Evolutionary conservation across 2,888 invertebrate species (phyloP), one percentile per base, ranked within the genome.

Genomic region (Ceraclea dissimilis): DNA sequence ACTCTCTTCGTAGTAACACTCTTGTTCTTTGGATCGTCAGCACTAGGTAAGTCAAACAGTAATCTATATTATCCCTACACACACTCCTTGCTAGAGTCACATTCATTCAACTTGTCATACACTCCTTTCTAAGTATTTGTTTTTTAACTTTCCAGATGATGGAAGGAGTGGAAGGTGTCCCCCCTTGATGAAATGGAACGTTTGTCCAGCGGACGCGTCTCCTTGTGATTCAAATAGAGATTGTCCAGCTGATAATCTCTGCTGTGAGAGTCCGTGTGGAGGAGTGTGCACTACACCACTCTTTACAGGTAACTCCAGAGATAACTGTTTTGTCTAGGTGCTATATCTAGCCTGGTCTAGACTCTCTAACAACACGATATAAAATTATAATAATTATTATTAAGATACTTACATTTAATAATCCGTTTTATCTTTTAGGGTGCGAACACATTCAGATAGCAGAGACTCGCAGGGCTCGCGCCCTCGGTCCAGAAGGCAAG

Each of bases 221-320:
- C 75, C 74, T 6, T 86, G 86, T 69, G 69, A 67, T 31, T 71
- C 74, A 44, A 83, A 84, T 63, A 75, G 76, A 52, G 82, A 85
- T 50, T 86, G 86, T 65, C 79, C 78, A 6, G 75, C 68, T 2
- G 73, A 80, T 50, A 81, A 83, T 63, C 78, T 82, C 56, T 88
- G 87, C 69, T 88, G 88, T 69, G 75, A 71, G 54, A 85, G 85
- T 17, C 78, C 82, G 0, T 87, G 88, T 65, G 86, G 86, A 10
- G 74, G 72, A 59, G 71, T 79, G 2, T 83, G 83, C 62, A 71
- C 80, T 18, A 81, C 83, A 61, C 82, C 83, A 39, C 68, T 83
- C 49, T 80, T 74, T 64, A 83, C 84, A 67, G 84, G 85, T 84
- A 69, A 69, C 19, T 31, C 11, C 11, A 31, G 11, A 8, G 31